Evolutionary conservation across 2,797 vertebrate genomes (phyloP).

Genomic region (Paedocypris micromegethes): DNA sequence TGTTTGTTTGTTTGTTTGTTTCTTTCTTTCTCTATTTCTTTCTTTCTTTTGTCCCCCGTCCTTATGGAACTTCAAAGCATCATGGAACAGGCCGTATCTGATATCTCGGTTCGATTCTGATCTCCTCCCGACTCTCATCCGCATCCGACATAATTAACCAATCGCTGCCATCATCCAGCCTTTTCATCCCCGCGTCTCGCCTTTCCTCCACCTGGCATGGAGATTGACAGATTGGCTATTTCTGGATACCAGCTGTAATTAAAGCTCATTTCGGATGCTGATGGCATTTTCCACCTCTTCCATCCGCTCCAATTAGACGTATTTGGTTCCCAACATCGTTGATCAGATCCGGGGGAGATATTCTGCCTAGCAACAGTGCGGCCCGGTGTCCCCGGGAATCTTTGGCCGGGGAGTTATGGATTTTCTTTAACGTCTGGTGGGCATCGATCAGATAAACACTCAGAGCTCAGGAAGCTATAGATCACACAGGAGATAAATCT

Average conservation of each 20-base stretch:
- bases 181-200: slow-evolving; percentile 10
- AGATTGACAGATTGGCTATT: slow-evolving; percentile 72
- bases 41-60: too few relatives aligned
- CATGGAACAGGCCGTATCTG: too few relatives aligned
- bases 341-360: slow-evolving; percentile 46
- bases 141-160: slow-evolving; percentile 48
- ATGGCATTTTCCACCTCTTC: slow-evolving; percentile 60
- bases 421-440: slow-evolving; percentile 43
- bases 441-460: slow-evolving; percentile 52
- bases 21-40: slow-evolving; percentile 16
- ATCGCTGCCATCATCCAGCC: slow-evolving; percentile 46
- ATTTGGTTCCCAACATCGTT: slow-evolving; percentile 59
- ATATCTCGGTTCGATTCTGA: too few relatives aligned
- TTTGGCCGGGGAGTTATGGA: slow-evolving; percentile 39
- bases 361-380: slow-evolving; percentile 33
- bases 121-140: slow-evolving; percentile 28
- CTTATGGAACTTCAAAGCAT: too few relatives aligned
- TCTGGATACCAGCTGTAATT: slow-evolving; percentile 68
- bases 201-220: slow-evolving; percentile 33
- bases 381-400: slow-evolving; percentile 14
- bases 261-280: slow-evolving; percentile 70
- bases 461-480: slow-evolving; percentile 40
- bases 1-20: too few relatives aligned
- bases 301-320: slow-evolving; percentile 64
- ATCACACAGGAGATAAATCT: slow-evolving; percentile 42